phyloP scores from a whole-genome alignment of 2,797 vertebrate species.

The Acanthopagrus latus region DNA sequence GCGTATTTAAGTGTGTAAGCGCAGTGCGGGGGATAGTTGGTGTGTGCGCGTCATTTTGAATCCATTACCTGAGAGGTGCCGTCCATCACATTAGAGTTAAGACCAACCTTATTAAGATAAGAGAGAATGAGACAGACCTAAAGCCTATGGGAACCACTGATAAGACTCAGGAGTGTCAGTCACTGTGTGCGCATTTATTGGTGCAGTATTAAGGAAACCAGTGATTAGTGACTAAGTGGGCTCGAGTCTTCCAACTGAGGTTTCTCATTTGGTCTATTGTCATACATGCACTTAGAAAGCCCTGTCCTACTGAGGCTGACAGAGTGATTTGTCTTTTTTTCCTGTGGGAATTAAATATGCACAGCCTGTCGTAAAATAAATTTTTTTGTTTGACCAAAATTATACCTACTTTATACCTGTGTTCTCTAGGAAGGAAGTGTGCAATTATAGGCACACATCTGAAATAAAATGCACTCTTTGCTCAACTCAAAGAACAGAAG shows the following conservation, averaged over 20 bases:
- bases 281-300: slow-evolving; percentile 2
- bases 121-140: slow-evolving; percentile 55
- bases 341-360: slow-evolving; percentile 15
- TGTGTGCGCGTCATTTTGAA: slow-evolving; percentile 34
- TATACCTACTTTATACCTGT: slow-evolving; percentile 10
- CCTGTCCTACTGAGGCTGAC: slow-evolving; percentile 10
- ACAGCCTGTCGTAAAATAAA: slow-evolving; percentile 31
- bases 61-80: slow-evolving; percentile 59
- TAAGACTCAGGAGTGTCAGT: slow-evolving; percentile 55
- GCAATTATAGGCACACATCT: slow-evolving; percentile 12
- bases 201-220: slow-evolving; percentile 1
- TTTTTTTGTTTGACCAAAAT: slow-evolving; percentile 27
- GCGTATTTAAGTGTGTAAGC: background rate
- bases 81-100: slow-evolving; percentile 68
- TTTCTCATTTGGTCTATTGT: slow-evolving; percentile 34
- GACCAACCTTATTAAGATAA: slow-evolving; percentile 79
- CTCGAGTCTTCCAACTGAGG: slow-evolving; percentile 13
- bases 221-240: slow-evolving; percentile 28
- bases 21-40: background rate
- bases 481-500: slow-evolving; percentile 6
- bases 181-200: slow-evolving; percentile 7
- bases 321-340: background rate
- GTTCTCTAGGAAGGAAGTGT: background rate
- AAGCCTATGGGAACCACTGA: slow-evolving; percentile 49
- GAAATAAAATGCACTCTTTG: slow-evolving; percentile 7